Base-by-base conservation (phyloP, 92 coral and sea anemone species). In the Porites divaricata region DNA sequence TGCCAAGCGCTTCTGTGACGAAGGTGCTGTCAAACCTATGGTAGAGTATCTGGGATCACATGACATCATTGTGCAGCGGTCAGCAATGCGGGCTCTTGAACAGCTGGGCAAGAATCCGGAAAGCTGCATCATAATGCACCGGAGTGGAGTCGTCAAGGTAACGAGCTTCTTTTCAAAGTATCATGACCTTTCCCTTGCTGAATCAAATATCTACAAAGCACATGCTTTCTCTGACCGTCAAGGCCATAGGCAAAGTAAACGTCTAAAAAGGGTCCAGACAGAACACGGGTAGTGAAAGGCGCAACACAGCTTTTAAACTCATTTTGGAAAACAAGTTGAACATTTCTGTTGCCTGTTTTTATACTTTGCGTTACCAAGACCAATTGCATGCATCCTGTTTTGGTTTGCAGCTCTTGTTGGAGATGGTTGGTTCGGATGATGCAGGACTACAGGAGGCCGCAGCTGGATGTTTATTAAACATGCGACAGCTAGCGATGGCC, bases 401-500 rank as follows among this genome's bases (percentile, higher is more conserved):
- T 67, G 3, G 25, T 13, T 75, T 22, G 0, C 79, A 96, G 99
- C 77, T 96, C 66, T 90, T 96, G 53, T 76, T 96, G 12, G 90
- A 89, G 75, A 96, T 96, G 99, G 89, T 96, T n/a, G 98, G 99
- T 0, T 96, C 98, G 50, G 90, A 93, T 0, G 99, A 96, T 80
- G 92, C 93, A 1, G 95, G 83, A 24, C 77, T 96, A 58, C 99
- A 96, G 62, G 96, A 88, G 23, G 96, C 98, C 4, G 99, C 99
- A 3, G 99, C 99, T 0, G 98, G 95, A 20, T 96, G 99, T 56
- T 67, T 96, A 26, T 79, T 92, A 3, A 90, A 90, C 81, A 94
- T 96, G 75, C 87, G 99, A 65, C 88, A 88, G 78, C 87, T 96
- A 11, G 99, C 98, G 8, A 89, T 90, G 94, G 96, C 93, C 15